These are phyloP conservation scores for Formica aserva DNA, from an alignment of 2,888 invertebrate species.

Conservation along the genomic window DNA sequence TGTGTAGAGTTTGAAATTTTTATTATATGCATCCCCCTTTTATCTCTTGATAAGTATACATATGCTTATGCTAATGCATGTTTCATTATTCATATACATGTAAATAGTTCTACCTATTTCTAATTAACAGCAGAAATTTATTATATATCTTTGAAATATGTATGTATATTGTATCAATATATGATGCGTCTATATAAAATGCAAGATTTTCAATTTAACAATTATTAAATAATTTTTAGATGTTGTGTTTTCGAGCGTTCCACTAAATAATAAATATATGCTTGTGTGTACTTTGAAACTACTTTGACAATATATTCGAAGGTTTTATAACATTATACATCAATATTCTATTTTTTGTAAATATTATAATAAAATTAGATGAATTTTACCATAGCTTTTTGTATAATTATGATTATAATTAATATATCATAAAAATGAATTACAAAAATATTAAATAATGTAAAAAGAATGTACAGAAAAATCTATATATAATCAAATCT, in stretches of 20 bases:
- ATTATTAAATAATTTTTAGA: conserved; percentile 38
- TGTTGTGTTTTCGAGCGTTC: neutral
- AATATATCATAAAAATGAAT: conserved; percentile 4
- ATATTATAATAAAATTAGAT: conserved; percentile 38
- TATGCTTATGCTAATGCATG: conserved; percentile 43
- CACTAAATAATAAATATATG: conserved; percentile 18
- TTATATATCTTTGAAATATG: conserved; percentile 33
- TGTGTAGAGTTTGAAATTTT: conserved; percentile 34
- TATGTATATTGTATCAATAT: conserved; percentile 31
- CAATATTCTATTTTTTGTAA: conserved; percentile 33
- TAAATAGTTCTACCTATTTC: conserved; percentile 52
- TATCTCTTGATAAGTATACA: conserved; percentile 33
- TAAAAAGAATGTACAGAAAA: neutral
- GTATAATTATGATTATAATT: conserved; percentile 37
- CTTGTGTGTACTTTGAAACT: neutral
- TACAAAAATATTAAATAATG: conserved; percentile 10
- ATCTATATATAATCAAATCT: neutral
- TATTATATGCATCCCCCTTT: conserved; percentile 41
- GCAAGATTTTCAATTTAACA: conserved; percentile 17
- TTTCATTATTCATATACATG: conserved; percentile 53
- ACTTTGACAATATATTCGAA: conserved; percentile 10
- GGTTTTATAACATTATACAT: conserved; percentile 1
- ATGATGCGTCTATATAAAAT: conserved; percentile 55
- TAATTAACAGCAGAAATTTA: conserved; percentile 64
- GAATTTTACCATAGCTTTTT: neutral